Evolutionary conservation across 2,888 invertebrate species (phyloP), one percentile per base, ranked within the genome.

Genomic region (Dascillus cervinus): DNA sequence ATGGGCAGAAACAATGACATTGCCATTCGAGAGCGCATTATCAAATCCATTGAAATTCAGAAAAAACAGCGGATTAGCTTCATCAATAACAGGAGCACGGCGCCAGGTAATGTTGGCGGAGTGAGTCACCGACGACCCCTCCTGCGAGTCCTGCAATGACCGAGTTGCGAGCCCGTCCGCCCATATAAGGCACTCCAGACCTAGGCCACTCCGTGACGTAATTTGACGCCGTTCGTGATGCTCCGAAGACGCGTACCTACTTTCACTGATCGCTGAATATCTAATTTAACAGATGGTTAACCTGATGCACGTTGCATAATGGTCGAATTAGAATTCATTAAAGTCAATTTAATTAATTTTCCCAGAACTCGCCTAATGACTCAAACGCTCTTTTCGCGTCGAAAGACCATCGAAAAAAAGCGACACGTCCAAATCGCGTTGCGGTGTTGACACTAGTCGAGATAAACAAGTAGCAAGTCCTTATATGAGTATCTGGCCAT

Each of bases 151-250:
- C 45, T 47, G 41, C 46, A 42, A 48, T 50, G 49, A 49, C 50
- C 50, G 50, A 50, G 27, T 49, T 49, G 49, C 39, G 44, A 42
- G 45, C 47, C 49, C 44, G 47, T 44, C 41, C 47, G 32, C 26
- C 51, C 47, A 43, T 51, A 51, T 47, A 51, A 43, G 51, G 51
- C 30, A 39, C 45, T 48, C 46, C 44, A 51, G 49, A 49, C 49
- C 51, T 51, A 49, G 48, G 49, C 49, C 48, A 48, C 48, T 39
- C 37, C 29, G 35, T 51, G 49, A 50, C 47, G 51, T 45, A 48
- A 49, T 37, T 22, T 32, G 33, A 37, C 37, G 39, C 21, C 32
- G 38, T 26, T 44, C 37, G 41, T 38, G 37, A 40, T 37, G 31
- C 32, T 27, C 26, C 29, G 15, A 23, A 22, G 12, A 15, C 30